Conservation (phyloP, 2,797 vertebrate genomes). For the Babyrousa celebensis region DNA sequence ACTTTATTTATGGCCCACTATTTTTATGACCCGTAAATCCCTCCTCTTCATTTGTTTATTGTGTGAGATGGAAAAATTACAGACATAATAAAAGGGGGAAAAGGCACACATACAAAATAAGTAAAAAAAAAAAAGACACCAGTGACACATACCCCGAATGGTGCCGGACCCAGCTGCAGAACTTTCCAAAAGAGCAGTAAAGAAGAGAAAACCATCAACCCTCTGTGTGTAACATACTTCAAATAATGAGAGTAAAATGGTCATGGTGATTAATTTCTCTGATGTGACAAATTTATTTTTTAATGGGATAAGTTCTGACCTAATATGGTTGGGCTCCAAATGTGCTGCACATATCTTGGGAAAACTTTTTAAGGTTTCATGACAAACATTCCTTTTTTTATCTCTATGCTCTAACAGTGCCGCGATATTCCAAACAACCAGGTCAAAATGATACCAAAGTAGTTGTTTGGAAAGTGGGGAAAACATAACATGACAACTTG, state of each 20-base stretch:
- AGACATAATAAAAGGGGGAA: not conserved
- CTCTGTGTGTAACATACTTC: fast-evolving
- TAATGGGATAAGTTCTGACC: not conserved
- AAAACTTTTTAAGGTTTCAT: not conserved
- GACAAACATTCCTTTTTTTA: not conserved
- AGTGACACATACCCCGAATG: not conserved
- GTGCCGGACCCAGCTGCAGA: fast-evolving
- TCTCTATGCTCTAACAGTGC: not conserved
- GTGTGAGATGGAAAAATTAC: constrained; percentile 56
- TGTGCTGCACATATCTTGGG: not conserved
- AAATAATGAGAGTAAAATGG: not conserved
- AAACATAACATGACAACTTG: not conserved
- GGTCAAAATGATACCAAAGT: not conserved
- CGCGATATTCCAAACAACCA: not conserved
- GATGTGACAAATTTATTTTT: not conserved
- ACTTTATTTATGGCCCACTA: not conserved
- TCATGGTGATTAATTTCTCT: not conserved
- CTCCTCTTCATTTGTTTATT: not conserved
- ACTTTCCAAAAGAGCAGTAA: no score
- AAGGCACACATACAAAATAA: not conserved
- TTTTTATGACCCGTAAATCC: not conserved
- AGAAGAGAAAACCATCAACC: not conserved
- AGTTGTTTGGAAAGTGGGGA: not conserved
- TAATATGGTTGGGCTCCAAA: no score
- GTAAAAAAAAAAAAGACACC: not conserved